Evolutionary conservation across 2,797 vertebrate genomes (phyloP), one percentile per base, ranked within the genome.

Genomic region (Betta splendens): DNA sequence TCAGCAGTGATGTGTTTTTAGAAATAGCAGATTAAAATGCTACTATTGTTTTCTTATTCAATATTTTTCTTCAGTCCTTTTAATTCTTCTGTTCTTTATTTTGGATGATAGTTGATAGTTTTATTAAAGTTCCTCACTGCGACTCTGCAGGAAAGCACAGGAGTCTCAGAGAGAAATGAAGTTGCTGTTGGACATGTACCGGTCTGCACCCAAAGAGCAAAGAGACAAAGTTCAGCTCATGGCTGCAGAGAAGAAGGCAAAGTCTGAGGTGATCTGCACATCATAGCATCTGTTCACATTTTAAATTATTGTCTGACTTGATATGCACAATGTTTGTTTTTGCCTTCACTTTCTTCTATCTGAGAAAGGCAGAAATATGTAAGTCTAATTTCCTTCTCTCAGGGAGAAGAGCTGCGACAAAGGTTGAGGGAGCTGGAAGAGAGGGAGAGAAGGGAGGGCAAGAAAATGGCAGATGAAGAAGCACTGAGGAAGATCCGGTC

Each of bases 81-180:
- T 5, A 32, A 5, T 32, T 32, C 12, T 5, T 12, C 11, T 17
- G 15, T 6, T 28, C 22, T 31, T 21, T 3, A 9, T 32, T 55
- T 1, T 36, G 18, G 10, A 15, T 56, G 12, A 33, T 31, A 22
- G 9, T 36, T 32, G 38, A 29, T 20, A 2, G 7, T 60, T 57
- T 42, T 68, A 40, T 37, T 50, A 16, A 42, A 29, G 2, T 33
- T 5, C 20, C 21, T 52, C 48, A 12, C 2, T 55, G 33, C 56
- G 8, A 5, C 55, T 71, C 8, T 69, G 1, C 80, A 98, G 97
- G 85, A 98, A 98, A 87, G 96, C 95, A 2, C 97, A 98, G 73
- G 97, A 98, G 80, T 98, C 96, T 48, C 95, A 98, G 68, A 94
- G 96, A 75, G 98, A 99, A 85, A 98, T 99, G 97, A 98, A 98